Conservation (phyloP, 2,113 vertebrate genomes). For the Oostethus manadensis region DNA sequence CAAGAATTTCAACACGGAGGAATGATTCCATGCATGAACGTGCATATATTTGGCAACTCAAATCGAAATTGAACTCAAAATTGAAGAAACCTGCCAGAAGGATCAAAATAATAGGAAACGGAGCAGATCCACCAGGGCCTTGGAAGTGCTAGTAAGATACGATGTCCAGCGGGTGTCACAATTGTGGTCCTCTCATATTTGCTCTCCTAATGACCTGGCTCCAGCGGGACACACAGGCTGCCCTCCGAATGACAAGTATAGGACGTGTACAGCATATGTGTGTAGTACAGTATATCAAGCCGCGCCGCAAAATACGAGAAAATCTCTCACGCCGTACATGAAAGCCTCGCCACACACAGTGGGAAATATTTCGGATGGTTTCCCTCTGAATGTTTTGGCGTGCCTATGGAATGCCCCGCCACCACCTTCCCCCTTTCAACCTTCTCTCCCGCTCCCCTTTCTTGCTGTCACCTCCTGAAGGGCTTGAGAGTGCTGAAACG, state of each 20-base stretch:
- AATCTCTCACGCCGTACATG: slow-evolving; percentile 26
- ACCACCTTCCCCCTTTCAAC: slow-evolving; percentile 16
- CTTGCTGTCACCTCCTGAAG: slow-evolving; percentile 35
- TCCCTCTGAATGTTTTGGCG: slow-evolving; percentile 77
- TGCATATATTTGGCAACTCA: background rate
- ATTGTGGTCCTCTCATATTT: slow-evolving; percentile 17
- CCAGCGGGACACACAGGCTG: slow-evolving; percentile 11
- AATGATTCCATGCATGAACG: background rate
- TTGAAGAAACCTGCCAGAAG: background rate
- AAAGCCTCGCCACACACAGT: slow-evolving; percentile 61
- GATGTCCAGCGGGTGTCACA: background rate
- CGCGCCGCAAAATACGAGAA: slow-evolving; percentile 16
- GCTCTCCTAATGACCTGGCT: slow-evolving; percentile 19
- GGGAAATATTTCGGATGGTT: slow-evolving; percentile 78
- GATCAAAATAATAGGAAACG: slow-evolving; percentile 9
- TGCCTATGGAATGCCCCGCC: slow-evolving; percentile 68
- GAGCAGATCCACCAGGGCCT: too few species aligned
- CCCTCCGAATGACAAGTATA: background rate
- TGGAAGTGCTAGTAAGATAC: too few species aligned
- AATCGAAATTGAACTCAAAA: background rate
- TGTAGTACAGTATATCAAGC: background rate
- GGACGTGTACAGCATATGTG: background rate
- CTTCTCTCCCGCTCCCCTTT: slow-evolving; percentile 19
- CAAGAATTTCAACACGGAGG: too few species aligned
- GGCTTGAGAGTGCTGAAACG: slow-evolving; percentile 13